Percentiles rank a stretch among this genome's conserved stretches.
phyloP scores from a whole-genome alignment of 2,113 vertebrate genomes.

The Leptosomus discolor region DNA sequence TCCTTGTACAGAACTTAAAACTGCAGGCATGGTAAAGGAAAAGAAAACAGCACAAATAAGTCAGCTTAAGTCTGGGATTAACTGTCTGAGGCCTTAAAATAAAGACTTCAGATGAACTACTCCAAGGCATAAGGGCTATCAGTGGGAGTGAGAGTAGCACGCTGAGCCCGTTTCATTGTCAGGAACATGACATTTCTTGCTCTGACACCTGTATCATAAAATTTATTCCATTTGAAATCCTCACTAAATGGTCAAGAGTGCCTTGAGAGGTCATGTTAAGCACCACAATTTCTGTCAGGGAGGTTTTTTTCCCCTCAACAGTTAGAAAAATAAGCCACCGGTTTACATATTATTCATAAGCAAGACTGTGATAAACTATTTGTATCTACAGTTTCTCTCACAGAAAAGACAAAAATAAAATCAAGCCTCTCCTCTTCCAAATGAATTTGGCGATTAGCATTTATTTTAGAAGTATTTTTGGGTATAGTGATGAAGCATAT shows the following conservation, averaged over 20 bases:
- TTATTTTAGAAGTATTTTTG: background rate
- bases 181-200: background rate
- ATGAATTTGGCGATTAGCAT: background rate
- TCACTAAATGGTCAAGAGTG: background rate
- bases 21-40: background rate
- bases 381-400: background rate
- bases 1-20: background rate
- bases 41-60: conserved; percentile 26
- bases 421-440: background rate
- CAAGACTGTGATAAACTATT: background rate
- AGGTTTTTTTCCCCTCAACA: background rate
- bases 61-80: background rate
- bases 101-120: background rate
- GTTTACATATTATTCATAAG: background rate
- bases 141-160: background rate
- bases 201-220: conserved; percentile 1
- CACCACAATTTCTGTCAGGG: background rate
- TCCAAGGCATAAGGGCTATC: background rate
- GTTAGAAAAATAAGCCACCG: background rate
- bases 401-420: conserved; percentile 14
- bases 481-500: background rate
- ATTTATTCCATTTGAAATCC: background rate
- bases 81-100: conserved; percentile 1
- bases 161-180: background rate
- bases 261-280: background rate